Evolutionary conservation across 1,140 invertebrate species (phyloP).

Genomic region (Pseudomyrmex pallidus): DNA sequence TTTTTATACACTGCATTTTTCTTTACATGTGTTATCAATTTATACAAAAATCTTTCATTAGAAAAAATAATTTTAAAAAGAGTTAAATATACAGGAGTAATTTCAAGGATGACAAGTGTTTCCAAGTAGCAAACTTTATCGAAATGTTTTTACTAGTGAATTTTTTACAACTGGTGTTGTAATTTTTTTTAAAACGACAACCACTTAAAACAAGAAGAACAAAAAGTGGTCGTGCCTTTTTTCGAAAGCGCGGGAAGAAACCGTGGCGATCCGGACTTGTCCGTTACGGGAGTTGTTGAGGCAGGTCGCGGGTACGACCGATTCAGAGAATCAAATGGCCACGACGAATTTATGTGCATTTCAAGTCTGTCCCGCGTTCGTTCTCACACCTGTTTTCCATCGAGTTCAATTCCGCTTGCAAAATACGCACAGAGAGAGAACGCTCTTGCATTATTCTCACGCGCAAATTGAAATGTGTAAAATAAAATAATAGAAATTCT

Average conservation of each 20-base stretch:
- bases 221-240: not conserved
- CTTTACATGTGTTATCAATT: too few relatives aligned
- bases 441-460: too few relatives aligned
- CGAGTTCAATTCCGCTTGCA: not conserved
- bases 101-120: too few relatives aligned
- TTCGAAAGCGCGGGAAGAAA: conserved; percentile 41
- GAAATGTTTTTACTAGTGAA: too few relatives aligned
- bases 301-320: conserved; percentile 13
- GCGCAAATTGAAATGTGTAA: too few relatives aligned
- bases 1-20: too few relatives aligned
- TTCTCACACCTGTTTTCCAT: conserved; percentile 42
- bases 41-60: too few relatives aligned
- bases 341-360: conserved; percentile 57
- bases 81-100: too few relatives aligned
- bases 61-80: too few relatives aligned
- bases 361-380: conserved; percentile 25
- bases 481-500: too few relatives aligned
- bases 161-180: not conserved
- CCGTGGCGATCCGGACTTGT: conserved; percentile 10
- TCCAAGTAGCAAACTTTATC: too few relatives aligned
- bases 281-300: conserved; percentile 37
- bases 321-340: conserved; percentile 51
- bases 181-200: not conserved
- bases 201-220: not conserved
- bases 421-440: not conserved